Conservation (phyloP, 2,113 vertebrate species). For the Mesitornis unicolor region DNA sequence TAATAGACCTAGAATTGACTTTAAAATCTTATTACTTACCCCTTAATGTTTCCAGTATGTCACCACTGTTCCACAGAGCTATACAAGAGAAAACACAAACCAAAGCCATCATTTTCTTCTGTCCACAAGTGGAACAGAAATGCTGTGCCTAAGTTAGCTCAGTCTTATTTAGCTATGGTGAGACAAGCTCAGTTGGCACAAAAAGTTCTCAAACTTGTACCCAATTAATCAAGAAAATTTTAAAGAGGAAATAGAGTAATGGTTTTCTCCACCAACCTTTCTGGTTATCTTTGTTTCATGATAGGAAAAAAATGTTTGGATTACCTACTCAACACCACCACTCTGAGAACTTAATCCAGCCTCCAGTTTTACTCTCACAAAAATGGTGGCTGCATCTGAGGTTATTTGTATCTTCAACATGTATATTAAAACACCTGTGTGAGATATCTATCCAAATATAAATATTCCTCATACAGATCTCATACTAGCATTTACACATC, state of each 20-base stretch:
- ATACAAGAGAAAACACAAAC: neutral
- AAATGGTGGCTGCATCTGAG: neutral
- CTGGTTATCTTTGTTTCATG: neutral
- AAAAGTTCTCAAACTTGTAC: neutral
- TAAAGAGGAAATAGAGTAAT: neutral
- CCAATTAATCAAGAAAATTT: neutral
- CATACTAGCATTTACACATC: neutral
- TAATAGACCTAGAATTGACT: neutral
- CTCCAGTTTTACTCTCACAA: neutral
- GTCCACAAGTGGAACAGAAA: neutral
- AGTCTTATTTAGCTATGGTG: neutral
- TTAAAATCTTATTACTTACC: conserved; percentile 49
- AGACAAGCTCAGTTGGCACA: neutral
- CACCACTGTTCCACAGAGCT: conserved; percentile 80
- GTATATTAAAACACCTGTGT: neutral
- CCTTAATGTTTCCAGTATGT: conserved; percentile 50
- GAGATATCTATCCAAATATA: neutral
- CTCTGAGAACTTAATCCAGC: neutral
- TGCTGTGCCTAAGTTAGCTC: too few species aligned
- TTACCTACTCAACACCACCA: neutral
- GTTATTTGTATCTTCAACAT: neutral
- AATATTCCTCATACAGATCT: neutral
- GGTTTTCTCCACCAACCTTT: neutral
- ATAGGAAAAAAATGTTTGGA: neutral
- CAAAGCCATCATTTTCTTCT: neutral